These are phyloP conservation scores for Taenioides sp. DNA, from an alignment of 2,797 vertebrate species.

Conservation along the genomic window DNA sequence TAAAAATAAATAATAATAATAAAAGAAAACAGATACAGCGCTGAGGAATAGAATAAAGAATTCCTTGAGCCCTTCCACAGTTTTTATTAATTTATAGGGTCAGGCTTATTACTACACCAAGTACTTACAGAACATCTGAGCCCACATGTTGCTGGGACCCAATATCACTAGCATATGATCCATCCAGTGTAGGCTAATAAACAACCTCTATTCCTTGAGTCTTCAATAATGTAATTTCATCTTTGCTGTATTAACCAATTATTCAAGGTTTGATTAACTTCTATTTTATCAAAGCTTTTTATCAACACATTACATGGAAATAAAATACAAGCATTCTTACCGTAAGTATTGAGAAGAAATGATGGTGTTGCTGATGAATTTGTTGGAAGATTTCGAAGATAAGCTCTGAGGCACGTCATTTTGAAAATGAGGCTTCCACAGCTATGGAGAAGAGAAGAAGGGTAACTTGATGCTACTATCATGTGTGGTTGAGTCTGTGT, in stretches of 20 bases:
- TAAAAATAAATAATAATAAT: neutral
- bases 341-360: constrained; percentile 62
- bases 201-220: too few species aligned
- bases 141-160: constrained; percentile 39
- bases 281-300: neutral
- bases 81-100: constrained; percentile 58
- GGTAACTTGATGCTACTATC: constrained; percentile 55
- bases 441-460: constrained; percentile 28
- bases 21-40: neutral
- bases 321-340: constrained; percentile 41
- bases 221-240: too few species aligned
- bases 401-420: constrained; percentile 61
- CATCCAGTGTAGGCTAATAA: constrained; percentile 18
- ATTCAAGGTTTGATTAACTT: neutral
- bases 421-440: constrained; percentile 19
- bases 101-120: constrained; percentile 57
- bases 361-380: constrained; percentile 39
- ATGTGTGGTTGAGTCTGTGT: constrained; percentile 1
- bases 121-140: constrained; percentile 48
- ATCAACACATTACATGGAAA: neutral
- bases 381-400: constrained; percentile 38
- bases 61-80: constrained; percentile 31
- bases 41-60: constrained; percentile 30
- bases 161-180: constrained; percentile 9
- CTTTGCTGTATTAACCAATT: neutral